Base-by-base conservation (phyloP, 2,888 invertebrate species). In the Thymelicus lineola region DNA sequence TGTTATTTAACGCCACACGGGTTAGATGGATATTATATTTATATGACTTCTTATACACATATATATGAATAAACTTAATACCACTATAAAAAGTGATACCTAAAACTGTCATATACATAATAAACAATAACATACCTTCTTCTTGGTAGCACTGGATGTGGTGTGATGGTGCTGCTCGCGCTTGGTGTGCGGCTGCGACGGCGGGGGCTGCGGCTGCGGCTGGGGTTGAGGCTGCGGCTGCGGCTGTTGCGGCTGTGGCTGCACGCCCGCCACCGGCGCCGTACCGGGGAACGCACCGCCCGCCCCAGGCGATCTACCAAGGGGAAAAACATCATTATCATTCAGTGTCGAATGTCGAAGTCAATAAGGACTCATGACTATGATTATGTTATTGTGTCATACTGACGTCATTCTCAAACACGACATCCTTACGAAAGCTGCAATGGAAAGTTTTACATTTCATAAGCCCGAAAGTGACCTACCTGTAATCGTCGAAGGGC, bases 401-500 rank as follows among this genome's bases (percentile, higher is more conserved):
- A 38, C 38, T 7, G 38, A 38, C 38, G 1, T 10, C 10, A 42
- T 42, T 10, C 42, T 3, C 9, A 42, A 9, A 9, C 10, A 10
- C 10, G 12, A 42, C 12, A 1, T 9, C 38, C 3, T 9, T 38
- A 1, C 38, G 6, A 38, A 7, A 7, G 7, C 38, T 38, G 7
- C 9, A 42, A 42, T 42, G 6, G 9, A 42, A 42, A 9, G 1
- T 42, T 4, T 42, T 12, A 42, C 9, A 12, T 42, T 12, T 7
- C 4, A 42, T 9, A 10, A 42, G 12, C 12, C 9, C 3, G 42
- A 10, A 42, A 48, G 10, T 59, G 71, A 88, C 89, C 91, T 86
- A 88, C 89, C 91, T 86, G 76, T 86, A 91, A 75, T 89, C 89
- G 74, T 88, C 88, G 74, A 85, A 86, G 70, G 86, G 82, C 72